Base-by-base conservation (phyloP, 2,113 vertebrate genomes). In the Myotis davidii region DNA sequence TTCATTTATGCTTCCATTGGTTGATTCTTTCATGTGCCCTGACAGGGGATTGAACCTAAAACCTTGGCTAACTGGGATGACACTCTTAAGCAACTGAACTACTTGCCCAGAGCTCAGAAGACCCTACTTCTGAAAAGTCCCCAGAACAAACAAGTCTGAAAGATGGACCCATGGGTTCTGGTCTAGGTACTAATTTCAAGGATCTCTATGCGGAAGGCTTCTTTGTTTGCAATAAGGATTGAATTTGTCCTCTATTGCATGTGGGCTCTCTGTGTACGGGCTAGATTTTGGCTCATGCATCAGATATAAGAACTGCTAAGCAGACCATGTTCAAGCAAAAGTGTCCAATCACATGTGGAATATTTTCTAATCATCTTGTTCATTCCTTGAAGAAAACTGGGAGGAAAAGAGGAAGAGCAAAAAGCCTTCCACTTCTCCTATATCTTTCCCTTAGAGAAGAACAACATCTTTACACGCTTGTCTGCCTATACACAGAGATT, bases 61-160 rank as follows among this genome's bases (percentile, higher is more conserved):
- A 67, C 64, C 64, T 67, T 67, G 14, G 32, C 32, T n/a, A n/a
- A n/a, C 3, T 16, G 2, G 16, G 64, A 67, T n/a, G 32, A n/a
- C 16, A 32, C 32, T 67, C 64, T n/a, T n/a, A 67, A 67, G 13
- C 64, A 67, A 67, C 64, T 67, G 29, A 67, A n/a, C 29, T n/a
- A 16, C 32, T 5, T 17, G 16, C 14, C 13, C 32, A 17, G 32
- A 32, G 32, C 29, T n/a, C 64, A 85, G 77, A 92, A 94, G 70
- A 85, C 25, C 8, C 56, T 95, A 73, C 50, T 89, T 90, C 56
- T 74, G 12, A 90, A 39, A 91, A 29, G 39, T 94, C 64, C 32
- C 18, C 16, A 72, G 64, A 95, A 65, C 13, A 48, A 90, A 72
- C 52, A 90, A 76, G 29, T 70, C 64, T 76, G 90, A 81, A 72